Conservation (phyloP, 2,888 invertebrate genomes). For the Aspidiotus rigidus region DNA sequence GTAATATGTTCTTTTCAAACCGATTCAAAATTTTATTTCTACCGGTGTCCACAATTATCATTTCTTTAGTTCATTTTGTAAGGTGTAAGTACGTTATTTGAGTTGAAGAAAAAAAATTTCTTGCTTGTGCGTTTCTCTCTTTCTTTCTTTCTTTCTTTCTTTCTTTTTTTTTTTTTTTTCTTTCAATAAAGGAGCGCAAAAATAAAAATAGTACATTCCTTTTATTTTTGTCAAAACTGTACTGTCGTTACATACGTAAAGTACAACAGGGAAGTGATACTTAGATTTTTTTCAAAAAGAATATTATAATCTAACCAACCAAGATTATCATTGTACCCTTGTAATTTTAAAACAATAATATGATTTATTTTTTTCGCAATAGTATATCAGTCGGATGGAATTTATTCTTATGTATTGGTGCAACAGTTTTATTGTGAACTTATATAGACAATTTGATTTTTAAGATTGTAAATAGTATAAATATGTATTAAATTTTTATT, state of each 20-base stretch:
- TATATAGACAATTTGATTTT: constrained; percentile 18
- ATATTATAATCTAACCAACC: not conserved
- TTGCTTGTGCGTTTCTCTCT: not conserved
- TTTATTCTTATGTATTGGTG: not conserved
- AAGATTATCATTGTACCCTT: not conserved
- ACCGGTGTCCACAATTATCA: no score
- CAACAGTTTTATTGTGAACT: not conserved
- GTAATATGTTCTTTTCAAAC: no score
- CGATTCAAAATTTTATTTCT: no score
- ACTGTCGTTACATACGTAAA: not conserved
- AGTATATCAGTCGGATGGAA: not conserved
- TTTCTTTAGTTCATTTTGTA: no score
- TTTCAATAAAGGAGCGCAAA: constrained; percentile 1
- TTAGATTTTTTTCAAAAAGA: not conserved
- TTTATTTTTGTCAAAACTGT: not conserved
- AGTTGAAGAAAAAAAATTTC: not conserved
- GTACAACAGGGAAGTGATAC: not conserved
- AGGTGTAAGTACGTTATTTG: not conserved
- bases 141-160: constrained; percentile 3
- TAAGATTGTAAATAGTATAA: constrained; percentile 30
- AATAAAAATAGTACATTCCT: constrained; percentile 5
- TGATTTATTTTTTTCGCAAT: not conserved
- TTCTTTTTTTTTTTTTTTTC: constrained; percentile 4
- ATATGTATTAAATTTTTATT: constrained; percentile 31
- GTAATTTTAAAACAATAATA: not conserved